These are phyloP conservation scores for Hyposoter dolosus DNA, from an alignment of 2,888 invertebrate species.

Conservation along the genomic window DNA sequence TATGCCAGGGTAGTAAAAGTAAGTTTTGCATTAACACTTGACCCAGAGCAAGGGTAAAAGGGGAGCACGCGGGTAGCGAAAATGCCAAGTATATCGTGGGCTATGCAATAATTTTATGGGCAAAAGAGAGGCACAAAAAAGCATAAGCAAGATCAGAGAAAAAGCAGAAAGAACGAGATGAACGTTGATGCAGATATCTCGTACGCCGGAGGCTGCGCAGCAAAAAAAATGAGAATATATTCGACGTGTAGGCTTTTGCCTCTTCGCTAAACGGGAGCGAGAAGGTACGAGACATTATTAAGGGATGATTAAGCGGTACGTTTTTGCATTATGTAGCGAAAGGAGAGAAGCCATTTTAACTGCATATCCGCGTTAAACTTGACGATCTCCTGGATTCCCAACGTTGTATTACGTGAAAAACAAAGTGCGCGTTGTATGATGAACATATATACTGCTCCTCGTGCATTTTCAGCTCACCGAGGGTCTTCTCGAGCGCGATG, in stretches of 20 bases:
- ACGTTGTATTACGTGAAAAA: constrained; percentile 4
- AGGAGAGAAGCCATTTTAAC: constrained; percentile 17
- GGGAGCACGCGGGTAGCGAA: constrained; percentile 2
- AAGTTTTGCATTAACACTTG: constrained; percentile 76
- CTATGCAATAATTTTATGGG: constrained; percentile 73
- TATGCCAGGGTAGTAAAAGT: constrained; percentile 62
- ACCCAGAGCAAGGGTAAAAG: constrained; percentile 62
- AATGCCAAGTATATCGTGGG: constrained; percentile 52
- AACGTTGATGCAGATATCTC: constrained; percentile 32
- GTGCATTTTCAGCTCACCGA: constrained; percentile 15
- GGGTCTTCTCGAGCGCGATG: constrained; percentile 27
- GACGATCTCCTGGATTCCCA: neutral
- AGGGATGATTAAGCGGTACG: constrained; percentile 78
- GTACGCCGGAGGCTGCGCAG: constrained; percentile 31
- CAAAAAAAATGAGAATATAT: constrained; percentile 5
- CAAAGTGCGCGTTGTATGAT: neutral
- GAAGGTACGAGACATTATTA: constrained; percentile 76
- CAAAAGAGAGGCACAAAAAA: constrained; percentile 52
- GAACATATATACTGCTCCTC: neutral
- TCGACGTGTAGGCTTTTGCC: constrained; percentile 9
- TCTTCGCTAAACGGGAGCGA: constrained; percentile 44
- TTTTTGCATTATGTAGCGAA: neutral
- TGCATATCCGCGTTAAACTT: constrained; percentile 18
- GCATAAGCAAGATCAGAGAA: constrained; percentile 70
- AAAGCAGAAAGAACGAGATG: neutral